phyloP scores from a whole-genome alignment of 2,888 invertebrate species.

The Apamea sordens region DNA sequence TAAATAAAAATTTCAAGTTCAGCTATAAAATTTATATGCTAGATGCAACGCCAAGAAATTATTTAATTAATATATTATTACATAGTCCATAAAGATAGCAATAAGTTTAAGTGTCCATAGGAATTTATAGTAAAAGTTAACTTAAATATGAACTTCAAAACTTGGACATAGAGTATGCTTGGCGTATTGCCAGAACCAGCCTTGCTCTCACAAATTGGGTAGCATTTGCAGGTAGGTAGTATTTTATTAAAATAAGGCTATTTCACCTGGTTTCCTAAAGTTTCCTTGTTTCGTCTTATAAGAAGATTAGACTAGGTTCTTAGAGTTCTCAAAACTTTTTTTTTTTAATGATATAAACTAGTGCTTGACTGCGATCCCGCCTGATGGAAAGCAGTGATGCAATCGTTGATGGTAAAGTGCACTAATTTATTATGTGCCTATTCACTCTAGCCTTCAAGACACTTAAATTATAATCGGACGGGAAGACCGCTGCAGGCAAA shows the following conservation, averaged over 20 bases:
- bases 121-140: conserved; percentile 42
- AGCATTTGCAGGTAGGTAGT: neutral
- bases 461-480: too few relatives aligned
- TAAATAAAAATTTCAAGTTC: neutral
- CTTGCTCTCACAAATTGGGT: neutral
- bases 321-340: neutral
- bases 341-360: too few relatives aligned
- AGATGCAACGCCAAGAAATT: neutral
- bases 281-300: neutral
- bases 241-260: neutral
- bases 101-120: conserved; percentile 28
- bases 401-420: too few relatives aligned
- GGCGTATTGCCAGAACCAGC: conserved; percentile 22
- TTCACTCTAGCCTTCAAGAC: too few relatives aligned
- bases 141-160: conserved; percentile 42
- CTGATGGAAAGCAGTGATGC: too few relatives aligned
- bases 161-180: conserved; percentile 9
- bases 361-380: too few relatives aligned
- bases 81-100: conserved; percentile 13
- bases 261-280: neutral
- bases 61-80: neutral
- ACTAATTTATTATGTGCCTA: too few relatives aligned
- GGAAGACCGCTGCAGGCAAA: too few relatives aligned
- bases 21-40: neutral
- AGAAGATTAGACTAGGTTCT: neutral